Percentiles rank a stretch among this genome's conserved stretches.
These are phyloP conservation scores for Conchocele bisecta DNA, from an alignment of 2,888 invertebrate genomes.

Conservation along the genomic window DNA sequence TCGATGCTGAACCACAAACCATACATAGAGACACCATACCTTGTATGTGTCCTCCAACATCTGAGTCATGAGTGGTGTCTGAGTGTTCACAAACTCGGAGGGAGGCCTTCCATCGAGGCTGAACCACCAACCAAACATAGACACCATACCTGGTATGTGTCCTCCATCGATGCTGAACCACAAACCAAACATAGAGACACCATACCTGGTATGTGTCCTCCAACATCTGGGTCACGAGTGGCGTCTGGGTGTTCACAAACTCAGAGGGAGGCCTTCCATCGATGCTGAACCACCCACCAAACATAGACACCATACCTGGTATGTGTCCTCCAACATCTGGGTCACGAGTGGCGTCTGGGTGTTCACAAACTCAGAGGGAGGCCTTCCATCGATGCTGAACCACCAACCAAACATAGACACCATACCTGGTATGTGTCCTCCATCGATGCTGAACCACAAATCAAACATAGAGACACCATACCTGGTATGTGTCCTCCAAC, in stretches of 20 bases:
- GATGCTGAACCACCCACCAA: too few relatives aligned
- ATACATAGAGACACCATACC: too few relatives aligned
- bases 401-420: too few relatives aligned
- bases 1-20: too few relatives aligned
- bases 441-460: too few relatives aligned
- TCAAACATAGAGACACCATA: too few relatives aligned
- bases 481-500: slow-evolving; percentile 59
- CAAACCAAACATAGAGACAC: too few relatives aligned
- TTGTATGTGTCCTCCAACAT: slow-evolving; percentile 57
- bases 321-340: slow-evolving; percentile 61
- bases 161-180: too few relatives aligned
- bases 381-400: too few relatives aligned
- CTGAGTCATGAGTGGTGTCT: slow-evolving; percentile 79
- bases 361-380: slow-evolving; percentile 80
- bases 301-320: slow-evolving; percentile 65
- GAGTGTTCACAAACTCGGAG: slow-evolving; percentile 80
- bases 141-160: too few relatives aligned
- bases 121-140: too few relatives aligned
- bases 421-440: too few relatives aligned
- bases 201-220: slow-evolving; percentile 63
- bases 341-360: slow-evolving; percentile 81
- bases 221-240: slow-evolving; percentile 75
- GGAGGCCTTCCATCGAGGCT: slow-evolving; percentile 81
- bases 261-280: slow-evolving; percentile 81
- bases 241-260: slow-evolving; percentile 81